Conservation (phyloP, 2,113 vertebrate species). For the Scatophagus argus region DNA sequence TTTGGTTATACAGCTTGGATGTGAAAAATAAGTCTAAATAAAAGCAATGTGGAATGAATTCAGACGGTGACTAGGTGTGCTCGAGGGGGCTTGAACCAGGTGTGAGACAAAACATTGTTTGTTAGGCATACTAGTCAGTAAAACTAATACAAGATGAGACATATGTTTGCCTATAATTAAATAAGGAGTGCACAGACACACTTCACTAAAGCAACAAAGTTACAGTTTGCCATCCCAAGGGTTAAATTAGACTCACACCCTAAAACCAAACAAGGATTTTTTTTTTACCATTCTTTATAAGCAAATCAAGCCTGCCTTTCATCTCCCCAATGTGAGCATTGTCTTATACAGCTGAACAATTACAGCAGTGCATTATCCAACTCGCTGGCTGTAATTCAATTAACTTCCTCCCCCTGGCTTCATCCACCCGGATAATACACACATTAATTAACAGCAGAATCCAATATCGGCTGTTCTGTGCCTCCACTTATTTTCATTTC, state of each 20-base stretch:
- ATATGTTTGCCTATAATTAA: conserved; percentile 1
- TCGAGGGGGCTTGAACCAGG: background rate
- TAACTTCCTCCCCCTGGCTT: conserved; percentile 78
- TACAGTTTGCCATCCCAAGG: conserved; percentile 38
- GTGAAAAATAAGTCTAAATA: conserved; percentile 10
- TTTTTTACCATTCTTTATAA: conserved; percentile 66
- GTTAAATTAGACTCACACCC: conserved; percentile 71
- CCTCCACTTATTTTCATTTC: conserved; percentile 82
- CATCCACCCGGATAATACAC: conserved; percentile 80
- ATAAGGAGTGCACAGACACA: background rate
- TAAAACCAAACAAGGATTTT: conserved; percentile 73
- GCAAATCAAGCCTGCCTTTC: conserved; percentile 65
- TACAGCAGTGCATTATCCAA: conserved; percentile 80
- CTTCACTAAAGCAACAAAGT: conserved; percentile 34
- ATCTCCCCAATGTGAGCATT: conserved; percentile 68
- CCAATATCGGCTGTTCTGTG: conserved; percentile 80
- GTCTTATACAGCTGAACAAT: conserved; percentile 80
- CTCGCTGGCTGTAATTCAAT: conserved; percentile 84
- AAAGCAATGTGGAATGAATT: conserved; percentile 2
- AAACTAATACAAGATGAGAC: background rate
- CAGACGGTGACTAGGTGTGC: background rate
- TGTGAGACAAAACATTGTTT: conserved; percentile 4
- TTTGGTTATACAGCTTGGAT: conserved; percentile 1
- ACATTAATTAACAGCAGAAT: conserved; percentile 84
- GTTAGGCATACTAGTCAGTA: background rate